phyloP scores from a whole-genome alignment of 2,888 invertebrate genomes.

The Proisotoma minuta region DNA sequence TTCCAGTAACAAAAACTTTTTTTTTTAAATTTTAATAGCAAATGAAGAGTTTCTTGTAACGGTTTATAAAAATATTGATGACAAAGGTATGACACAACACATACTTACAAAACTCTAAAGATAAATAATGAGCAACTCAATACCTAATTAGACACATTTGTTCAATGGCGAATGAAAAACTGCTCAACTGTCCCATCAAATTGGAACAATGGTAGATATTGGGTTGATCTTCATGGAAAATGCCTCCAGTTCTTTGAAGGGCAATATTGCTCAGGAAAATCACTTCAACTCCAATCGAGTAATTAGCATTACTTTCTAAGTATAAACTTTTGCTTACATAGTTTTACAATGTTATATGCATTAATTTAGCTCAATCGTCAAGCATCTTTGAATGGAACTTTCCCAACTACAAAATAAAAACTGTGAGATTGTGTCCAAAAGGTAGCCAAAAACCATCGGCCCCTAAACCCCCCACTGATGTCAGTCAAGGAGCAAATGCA shows the following conservation, averaged over 20 bases:
- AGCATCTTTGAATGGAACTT: slow-evolving; percentile 37
- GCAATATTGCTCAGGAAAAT: slow-evolving; percentile 26
- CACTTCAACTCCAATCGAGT: slow-evolving; percentile 28
- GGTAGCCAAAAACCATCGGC: neutral
- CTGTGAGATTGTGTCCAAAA: slow-evolving; percentile 29
- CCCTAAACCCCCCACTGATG: neutral
- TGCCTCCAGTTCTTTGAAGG: slow-evolving; percentile 35
- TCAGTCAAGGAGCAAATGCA: no score
- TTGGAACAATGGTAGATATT: slow-evolving; percentile 32
- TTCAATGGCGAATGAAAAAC: slow-evolving; percentile 35
- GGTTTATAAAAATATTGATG: slow-evolving; percentile 30
- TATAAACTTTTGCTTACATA: no score
- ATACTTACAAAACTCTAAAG: neutral
- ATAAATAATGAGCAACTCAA: neutral
- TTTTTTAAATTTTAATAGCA: neutral
- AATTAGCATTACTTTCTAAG: no score
- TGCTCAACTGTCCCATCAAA: slow-evolving; percentile 30
- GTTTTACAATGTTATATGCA: no score
- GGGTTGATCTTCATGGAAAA: slow-evolving; percentile 34
- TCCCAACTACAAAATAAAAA: slow-evolving; percentile 26
- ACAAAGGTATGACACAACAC: slow-evolving; percentile 16
- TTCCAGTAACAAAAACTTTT: neutral
- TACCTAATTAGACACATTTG: slow-evolving; percentile 14
- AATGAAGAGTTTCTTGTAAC: slow-evolving; percentile 26
- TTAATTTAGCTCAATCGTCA: slow-evolving; percentile 22